Evolutionary conservation across 2,888 invertebrate species (phyloP).

Genomic region (Cosmia trapezina): DNA sequence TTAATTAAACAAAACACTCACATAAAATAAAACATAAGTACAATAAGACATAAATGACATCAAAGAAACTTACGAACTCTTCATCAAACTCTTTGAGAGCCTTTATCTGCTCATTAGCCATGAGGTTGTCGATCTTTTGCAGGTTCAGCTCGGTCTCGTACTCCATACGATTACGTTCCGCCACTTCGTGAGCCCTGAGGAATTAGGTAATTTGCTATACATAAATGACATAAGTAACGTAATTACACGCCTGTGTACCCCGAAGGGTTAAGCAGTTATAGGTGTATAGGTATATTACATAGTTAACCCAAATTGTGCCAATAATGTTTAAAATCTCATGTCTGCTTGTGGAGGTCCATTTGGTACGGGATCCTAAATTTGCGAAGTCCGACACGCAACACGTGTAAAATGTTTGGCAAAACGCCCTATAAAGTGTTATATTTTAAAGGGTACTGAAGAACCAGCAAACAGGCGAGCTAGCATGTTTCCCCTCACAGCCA

Average conservation of each 20-base stretch:
- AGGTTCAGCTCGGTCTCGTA: slow-evolving; percentile 80
- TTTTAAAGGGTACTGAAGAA: too few relatives aligned
- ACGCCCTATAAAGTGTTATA: too few relatives aligned
- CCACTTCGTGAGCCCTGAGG: slow-evolving; percentile 78
- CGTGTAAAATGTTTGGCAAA: too few relatives aligned
- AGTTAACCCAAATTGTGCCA: neutral
- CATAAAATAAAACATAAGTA: neutral
- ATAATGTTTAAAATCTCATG: neutral
- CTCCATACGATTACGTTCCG: slow-evolving; percentile 79
- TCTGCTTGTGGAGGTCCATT: too few relatives aligned
- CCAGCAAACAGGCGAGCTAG: too few relatives aligned
- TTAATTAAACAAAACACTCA: neutral
- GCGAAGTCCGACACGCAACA: too few relatives aligned
- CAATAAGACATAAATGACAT: too few relatives aligned
- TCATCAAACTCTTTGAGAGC: slow-evolving; percentile 81
- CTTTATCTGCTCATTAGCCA: slow-evolving; percentile 78
- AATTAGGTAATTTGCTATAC: neutral
- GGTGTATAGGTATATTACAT: neutral
- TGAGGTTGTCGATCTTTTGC: slow-evolving; percentile 81
- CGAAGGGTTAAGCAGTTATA: neutral
- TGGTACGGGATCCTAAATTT: too few relatives aligned
- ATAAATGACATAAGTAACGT: neutral
- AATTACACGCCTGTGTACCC: neutral
- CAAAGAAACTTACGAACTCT: slow-evolving; percentile 76
- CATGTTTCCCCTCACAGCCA: too few relatives aligned